Conservation (phyloP, 2,113 vertebrate species). For the Phyllostomus discolor region DNA sequence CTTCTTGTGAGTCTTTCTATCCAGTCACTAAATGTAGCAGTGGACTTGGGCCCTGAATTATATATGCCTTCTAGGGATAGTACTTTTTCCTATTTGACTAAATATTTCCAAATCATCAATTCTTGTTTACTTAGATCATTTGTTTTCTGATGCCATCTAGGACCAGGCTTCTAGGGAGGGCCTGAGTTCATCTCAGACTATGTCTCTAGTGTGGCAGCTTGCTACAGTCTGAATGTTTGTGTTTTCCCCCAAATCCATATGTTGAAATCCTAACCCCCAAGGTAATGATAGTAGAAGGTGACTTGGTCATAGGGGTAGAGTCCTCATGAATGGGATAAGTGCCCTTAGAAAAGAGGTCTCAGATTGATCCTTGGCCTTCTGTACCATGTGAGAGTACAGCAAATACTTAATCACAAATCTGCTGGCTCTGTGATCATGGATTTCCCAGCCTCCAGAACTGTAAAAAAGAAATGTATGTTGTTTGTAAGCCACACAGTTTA, state of each 20-base stretch:
- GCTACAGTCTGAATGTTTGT: background rate
- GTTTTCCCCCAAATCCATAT: background rate
- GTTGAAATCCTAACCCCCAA: background rate
- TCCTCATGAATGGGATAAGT: background rate
- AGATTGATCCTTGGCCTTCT: background rate
- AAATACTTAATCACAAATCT: background rate
- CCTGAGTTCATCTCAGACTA: background rate
- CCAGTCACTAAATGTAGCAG: background rate
- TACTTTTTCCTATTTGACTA: background rate
- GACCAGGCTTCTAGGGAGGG: background rate
- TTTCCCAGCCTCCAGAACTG: background rate
- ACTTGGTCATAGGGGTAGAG: background rate
- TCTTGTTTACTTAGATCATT: background rate
- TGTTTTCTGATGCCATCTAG: background rate
- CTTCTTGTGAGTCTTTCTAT: background rate
- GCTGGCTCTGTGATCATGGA: background rate
- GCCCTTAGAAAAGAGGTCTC: background rate
- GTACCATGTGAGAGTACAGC: background rate
- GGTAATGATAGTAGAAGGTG: background rate
- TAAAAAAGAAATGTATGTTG: background rate
- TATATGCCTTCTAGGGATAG: background rate
- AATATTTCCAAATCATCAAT: background rate
- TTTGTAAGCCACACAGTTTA: background rate
- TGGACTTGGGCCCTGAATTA: background rate
- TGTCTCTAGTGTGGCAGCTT: background rate